Percentiles rank a stretch among this genome's conserved stretches.
Evolutionary conservation across 2,888 invertebrate species (phyloP).

Genomic region (Melanargia galathea): DNA sequence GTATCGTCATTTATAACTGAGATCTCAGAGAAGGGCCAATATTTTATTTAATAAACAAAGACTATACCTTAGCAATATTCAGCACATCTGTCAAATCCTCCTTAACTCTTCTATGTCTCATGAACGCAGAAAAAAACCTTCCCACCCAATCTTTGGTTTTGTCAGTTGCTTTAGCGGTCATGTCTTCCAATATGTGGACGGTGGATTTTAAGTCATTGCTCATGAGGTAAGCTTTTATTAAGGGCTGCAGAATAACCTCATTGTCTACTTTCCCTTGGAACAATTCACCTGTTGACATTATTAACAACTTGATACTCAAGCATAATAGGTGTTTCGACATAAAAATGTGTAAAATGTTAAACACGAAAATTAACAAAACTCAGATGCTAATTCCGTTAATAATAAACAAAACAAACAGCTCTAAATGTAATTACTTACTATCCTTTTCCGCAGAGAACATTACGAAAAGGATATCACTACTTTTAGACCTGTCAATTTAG

Average conservation of each 20-base stretch:
- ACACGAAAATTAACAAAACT: no score
- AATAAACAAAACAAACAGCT: no score
- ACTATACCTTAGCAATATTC: slow-evolving; percentile 72
- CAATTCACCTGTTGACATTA: slow-evolving; percentile 61
- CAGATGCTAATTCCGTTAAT: no score
- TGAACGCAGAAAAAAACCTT: slow-evolving; percentile 76
- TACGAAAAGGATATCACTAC: no score
- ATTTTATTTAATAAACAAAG: no score
- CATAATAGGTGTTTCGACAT: no score
- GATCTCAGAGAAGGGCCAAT: no score
- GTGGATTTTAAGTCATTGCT: slow-evolving; percentile 74
- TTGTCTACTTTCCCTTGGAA: slow-evolving; percentile 79
- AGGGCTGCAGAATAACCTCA: slow-evolving; percentile 67
- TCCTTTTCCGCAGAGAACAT: no score
- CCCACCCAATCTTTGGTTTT: slow-evolving; percentile 81
- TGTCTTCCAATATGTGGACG: slow-evolving; percentile 72
- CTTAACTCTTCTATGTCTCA: slow-evolving; percentile 67
- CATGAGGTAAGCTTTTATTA: slow-evolving; percentile 73
- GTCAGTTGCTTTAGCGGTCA: slow-evolving; percentile 65
- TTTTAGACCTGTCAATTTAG: no score
- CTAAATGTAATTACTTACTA: no score
- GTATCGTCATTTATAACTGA: no score
- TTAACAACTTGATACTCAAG: background rate
- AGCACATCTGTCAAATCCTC: slow-evolving; percentile 65
- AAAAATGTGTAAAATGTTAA: no score